These are phyloP conservation scores for Timema podura DNA, from an alignment of 2,888 invertebrate species.

Conservation along the genomic window DNA sequence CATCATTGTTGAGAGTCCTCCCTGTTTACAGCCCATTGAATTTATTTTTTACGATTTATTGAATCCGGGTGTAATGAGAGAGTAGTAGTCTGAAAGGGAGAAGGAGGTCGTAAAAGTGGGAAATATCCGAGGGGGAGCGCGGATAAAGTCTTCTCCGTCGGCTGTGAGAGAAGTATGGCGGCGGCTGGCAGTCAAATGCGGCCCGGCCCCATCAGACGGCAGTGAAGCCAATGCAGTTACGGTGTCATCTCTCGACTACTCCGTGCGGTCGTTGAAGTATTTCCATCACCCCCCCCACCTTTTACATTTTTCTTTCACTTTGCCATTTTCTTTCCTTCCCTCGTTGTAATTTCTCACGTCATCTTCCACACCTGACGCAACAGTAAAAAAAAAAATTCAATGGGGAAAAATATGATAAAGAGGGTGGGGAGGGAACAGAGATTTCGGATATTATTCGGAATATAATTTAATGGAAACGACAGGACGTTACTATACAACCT, in stretches of 20 bases:
- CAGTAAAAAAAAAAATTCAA: background rate
- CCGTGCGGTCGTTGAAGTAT: background rate
- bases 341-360: constrained; percentile 17
- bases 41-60: too few relatives aligned
- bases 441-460: background rate
- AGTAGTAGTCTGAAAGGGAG: too few relatives aligned
- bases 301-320: background rate
- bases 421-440: background rate
- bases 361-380: constrained; percentile 11
- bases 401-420: background rate
- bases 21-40: too few relatives aligned
- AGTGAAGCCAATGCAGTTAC: background rate
- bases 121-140: too few relatives aligned
- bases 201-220: background rate
- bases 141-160: too few relatives aligned
- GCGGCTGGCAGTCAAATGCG: background rate
- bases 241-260: background rate
- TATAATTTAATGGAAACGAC: too few relatives aligned
- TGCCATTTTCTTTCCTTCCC: constrained; percentile 13
- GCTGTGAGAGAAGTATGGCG: background rate
- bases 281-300: background rate
- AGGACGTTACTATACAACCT: too few relatives aligned
- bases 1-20: too few relatives aligned
- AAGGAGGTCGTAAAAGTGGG: too few relatives aligned
- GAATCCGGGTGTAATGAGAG: too few relatives aligned